Evolutionary conservation across 2,113 vertebrate species (phyloP), one percentile per base, ranked within the genome.

Genomic region (Pyxicephalus adspersus): DNA sequence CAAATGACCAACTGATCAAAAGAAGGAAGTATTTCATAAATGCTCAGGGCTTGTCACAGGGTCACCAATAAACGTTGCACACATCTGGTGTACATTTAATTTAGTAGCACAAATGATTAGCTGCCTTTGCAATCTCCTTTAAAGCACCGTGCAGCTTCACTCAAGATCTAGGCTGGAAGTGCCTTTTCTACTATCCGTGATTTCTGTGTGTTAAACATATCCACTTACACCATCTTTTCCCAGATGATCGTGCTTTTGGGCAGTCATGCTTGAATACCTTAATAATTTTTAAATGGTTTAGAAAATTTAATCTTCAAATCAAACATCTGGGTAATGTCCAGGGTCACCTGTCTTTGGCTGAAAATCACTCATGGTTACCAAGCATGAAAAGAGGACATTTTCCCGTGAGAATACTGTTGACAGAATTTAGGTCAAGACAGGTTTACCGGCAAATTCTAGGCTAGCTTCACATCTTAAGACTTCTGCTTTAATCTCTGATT

Each of bases 231-330:
- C 9, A 19, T 66, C 51, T 38, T 78, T 58, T 75, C 70, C 70
- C 52, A 75, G 80, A 65, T 28, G n/a, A 58, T 28, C 70, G 70
- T 82, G 80, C 70, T 75, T 45, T 73, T 66, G 61, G 70, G 63
- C 70, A 26, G 80, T 82, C 80, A 82, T 82, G 80, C 80, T 55
- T 82, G 80, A 73, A 75, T 58, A 75, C 71, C 70, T 74, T 58
- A 65, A 75, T 75, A 74, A 82, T 75, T 74, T 75, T 58, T 82
- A 75, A 82, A 82, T 82, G 80, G 80, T 75, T 82, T 74, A 74
- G 52, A 82, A 75, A 82, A 75, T 82, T 55, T 82, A 74, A 82
- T 82, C 80, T 82, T 75, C 70, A 65, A 72, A 55, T 75, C 74
- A 82, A 82, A 75, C 70, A 82, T 75, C 80, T 82, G 80, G 57